Percentiles rank a stretch among this genome's conserved stretches.
Conservation (phyloP, 2,797 vertebrate species). For the Phrynocephalus forsythii region DNA sequence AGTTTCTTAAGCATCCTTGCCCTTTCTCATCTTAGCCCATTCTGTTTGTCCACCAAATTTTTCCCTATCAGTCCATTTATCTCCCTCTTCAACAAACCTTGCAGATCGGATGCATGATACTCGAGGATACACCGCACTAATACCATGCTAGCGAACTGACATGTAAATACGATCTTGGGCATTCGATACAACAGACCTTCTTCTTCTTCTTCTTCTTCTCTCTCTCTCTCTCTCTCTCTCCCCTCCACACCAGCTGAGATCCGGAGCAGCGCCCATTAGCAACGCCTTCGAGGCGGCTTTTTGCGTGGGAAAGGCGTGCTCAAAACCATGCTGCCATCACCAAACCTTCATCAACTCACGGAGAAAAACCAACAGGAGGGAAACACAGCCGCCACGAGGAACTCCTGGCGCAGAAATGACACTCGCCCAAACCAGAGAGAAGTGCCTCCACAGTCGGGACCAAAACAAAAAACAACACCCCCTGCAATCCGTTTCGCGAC, state of each 20-base stretch:
- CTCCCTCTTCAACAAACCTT: not conserved
- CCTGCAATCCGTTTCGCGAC: not conserved
- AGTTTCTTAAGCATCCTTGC: not conserved
- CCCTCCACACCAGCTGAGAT: not conserved
- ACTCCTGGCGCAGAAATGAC: not conserved
- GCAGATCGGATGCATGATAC: not conserved
- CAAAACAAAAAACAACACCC: not conserved
- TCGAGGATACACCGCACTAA: not conserved
- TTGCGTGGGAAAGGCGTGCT: conserved; percentile 11
- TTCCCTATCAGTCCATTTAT: no score
- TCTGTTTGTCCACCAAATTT: no score
- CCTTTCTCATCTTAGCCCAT: no score
- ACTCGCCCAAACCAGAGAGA: not conserved
- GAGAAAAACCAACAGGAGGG: not conserved
- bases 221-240: not conserved
- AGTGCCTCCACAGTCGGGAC: not conserved
- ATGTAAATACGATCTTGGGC: not conserved
- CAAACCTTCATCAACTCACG: not conserved
- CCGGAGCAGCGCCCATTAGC: conserved; percentile 2
- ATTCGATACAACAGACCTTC: not conserved
- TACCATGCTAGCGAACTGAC: not conserved
- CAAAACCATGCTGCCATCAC: not conserved
- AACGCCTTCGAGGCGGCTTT: conserved; percentile 20
- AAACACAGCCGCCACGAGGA: no score
- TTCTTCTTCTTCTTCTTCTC: not conserved